phyloP scores from a whole-genome alignment of 2,888 invertebrate species.

The Perizoma flavofasciatum region DNA sequence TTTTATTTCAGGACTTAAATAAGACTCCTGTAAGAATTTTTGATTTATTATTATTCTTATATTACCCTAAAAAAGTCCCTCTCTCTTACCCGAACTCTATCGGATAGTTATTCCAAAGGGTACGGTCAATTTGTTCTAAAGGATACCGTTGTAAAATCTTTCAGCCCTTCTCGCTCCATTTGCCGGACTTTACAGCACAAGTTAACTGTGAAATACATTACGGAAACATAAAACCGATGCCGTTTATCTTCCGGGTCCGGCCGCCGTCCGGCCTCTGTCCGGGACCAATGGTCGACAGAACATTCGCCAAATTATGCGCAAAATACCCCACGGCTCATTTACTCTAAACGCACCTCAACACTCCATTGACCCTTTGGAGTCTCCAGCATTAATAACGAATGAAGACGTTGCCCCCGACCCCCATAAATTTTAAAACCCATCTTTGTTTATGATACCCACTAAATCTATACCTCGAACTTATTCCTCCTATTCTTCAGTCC shows the following conservation, averaged over 20 bases:
- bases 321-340: conserved; percentile 78
- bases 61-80: background rate
- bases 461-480: conserved; percentile 38
- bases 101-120: conserved; percentile 24
- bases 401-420: conserved; percentile 44
- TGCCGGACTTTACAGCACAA: conserved; percentile 35
- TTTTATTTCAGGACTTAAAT: too few species aligned
- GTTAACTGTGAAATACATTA: conserved; percentile 40
- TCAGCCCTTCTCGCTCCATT: conserved; percentile 37
- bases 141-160: conserved; percentile 33
- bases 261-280: conserved; percentile 37
- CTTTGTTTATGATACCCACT: conserved; percentile 49
- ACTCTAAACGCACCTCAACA: conserved; percentile 69
- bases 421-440: conserved; percentile 49
- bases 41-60: background rate
- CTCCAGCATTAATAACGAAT: conserved; percentile 65
- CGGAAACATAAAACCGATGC: conserved; percentile 56
- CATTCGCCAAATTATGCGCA: conserved; percentile 72
- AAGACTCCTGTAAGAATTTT: background rate
- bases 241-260: conserved; percentile 55
- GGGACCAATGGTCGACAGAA: conserved; percentile 39
- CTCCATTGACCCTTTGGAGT: conserved; percentile 66
- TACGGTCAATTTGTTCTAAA: conserved; percentile 27
- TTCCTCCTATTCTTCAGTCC: conserved; percentile 20
- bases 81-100: conserved; percentile 6